Evolutionary conservation across 2,113 vertebrate genomes (phyloP), one percentile per base, ranked within the genome.

Genomic region (Dermatemys mawii): DNA sequence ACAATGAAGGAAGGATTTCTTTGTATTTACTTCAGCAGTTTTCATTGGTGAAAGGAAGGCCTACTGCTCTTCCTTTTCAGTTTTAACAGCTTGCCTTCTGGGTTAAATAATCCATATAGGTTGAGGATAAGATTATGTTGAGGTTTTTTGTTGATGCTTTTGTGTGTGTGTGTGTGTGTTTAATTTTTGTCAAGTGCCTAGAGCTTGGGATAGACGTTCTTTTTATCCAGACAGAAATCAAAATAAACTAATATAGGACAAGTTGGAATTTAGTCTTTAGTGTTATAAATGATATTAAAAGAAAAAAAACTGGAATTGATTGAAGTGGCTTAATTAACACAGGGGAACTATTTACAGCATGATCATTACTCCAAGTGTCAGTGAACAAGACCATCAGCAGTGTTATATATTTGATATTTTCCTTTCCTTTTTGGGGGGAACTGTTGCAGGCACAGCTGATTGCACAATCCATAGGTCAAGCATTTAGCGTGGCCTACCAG

Each of bases 401-500:
- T 75, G 63, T 6, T 84, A 60, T 63, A 54, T 57, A 51, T 78
- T 93, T 95, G 27, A 89, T 57, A 2, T 93, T 55, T 54, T 86
- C 75, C 82, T 89, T 79, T 83, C 87, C 9, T 44, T 4, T 53
- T 86, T 38, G 80, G 44, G 88, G 95, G 46, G 8, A 94, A 81
- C 84, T 86, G 1, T 46, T 93, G 13, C 86, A 99, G 99, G 99
- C 99, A 4, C 99, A 99, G 96, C 92, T 99, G 88, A 99, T 99
- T 29, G 99, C 99, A 60, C 99, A 99, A 97, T 99, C 99, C 89
- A 99, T 99, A 35, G 99, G 99, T 26, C 99, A 99, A 97, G 99
- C 99, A 8, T 99, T 99, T 90, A 99, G 99, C 2, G 99, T 99
- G 93, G 99, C 99, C 5, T 99, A 99, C 98, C 99, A 99, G 97